Conservation (phyloP, 2,113 vertebrate species). For the Pelecanoides urinatrix region DNA sequence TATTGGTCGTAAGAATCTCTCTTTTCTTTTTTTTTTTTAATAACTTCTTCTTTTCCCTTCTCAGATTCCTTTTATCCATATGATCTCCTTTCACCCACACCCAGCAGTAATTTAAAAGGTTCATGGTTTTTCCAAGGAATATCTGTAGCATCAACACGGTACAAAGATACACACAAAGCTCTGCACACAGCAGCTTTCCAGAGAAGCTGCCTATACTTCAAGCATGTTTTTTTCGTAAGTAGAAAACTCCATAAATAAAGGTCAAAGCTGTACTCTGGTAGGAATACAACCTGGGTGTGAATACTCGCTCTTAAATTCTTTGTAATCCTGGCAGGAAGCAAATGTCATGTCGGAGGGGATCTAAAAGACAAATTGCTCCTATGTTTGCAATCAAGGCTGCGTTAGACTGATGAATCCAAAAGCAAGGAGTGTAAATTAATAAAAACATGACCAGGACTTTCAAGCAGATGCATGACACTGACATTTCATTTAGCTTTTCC, state of each 20-base stretch:
- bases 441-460: not conserved
- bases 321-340: constrained; percentile 40
- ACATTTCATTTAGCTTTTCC: not conserved
- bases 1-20: not conserved
- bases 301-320: not conserved
- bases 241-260: not conserved
- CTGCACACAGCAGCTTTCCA: not conserved
- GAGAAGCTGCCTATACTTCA: not conserved
- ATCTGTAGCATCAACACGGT: not conserved
- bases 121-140: not conserved
- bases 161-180: not conserved
- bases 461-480: not conserved
- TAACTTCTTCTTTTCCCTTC: not conserved
- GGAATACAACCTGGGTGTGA: constrained; percentile 16
- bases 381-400: not conserved
- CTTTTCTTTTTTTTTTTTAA: not conserved
- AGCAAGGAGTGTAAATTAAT: not conserved
- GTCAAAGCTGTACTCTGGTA: not conserved
- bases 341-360: constrained; percentile 2
- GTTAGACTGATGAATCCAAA: not conserved
- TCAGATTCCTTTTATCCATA: not conserved
- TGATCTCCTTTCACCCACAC: not conserved
- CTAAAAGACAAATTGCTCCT: constrained; percentile 22
- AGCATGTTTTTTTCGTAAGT: fast-evolving
- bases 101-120: not conserved